Evolutionary conservation across 2,797 vertebrate species (phyloP).

Genomic region (Botia almorhae): DNA sequence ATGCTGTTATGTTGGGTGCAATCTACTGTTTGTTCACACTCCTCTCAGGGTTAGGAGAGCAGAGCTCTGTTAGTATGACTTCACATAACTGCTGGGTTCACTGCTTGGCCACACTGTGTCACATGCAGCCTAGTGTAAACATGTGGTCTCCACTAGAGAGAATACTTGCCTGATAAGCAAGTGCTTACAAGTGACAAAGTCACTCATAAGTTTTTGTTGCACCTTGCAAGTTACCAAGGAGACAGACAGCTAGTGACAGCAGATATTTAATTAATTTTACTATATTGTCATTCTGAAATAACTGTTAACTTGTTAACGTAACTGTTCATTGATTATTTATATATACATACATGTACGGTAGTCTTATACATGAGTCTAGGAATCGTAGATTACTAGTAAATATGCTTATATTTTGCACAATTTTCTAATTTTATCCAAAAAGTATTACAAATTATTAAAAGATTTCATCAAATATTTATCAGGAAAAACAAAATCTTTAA

Average conservation of each 20-base stretch:
- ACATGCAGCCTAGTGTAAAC: constrained; percentile 10
- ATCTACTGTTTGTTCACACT: constrained; percentile 32
- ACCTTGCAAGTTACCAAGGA: constrained; percentile 32
- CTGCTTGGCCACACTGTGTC: constrained; percentile 15
- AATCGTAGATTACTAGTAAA: no score
- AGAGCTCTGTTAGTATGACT: constrained; percentile 27
- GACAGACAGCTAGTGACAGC: constrained; percentile 4
- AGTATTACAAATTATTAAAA: no score
- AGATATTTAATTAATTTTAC: background rate
- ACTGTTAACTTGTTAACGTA: constrained; percentile 1
- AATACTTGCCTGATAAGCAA: background rate
- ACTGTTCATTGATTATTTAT: no score
- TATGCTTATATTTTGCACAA: no score
- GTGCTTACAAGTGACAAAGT: background rate
- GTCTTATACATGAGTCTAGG: no score
- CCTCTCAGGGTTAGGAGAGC: constrained; percentile 34
- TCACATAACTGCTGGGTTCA: constrained; percentile 16
- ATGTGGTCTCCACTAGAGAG: constrained; percentile 16
- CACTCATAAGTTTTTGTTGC: constrained; percentile 1
- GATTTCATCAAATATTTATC: no score
- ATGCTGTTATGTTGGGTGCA: constrained; percentile 37
- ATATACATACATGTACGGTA: no score
- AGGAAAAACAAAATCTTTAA: no score
- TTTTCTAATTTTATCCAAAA: no score
- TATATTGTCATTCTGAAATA: background rate